Conservation (phyloP, 2,113 vertebrate species). For the Calidris pygmaea region DNA sequence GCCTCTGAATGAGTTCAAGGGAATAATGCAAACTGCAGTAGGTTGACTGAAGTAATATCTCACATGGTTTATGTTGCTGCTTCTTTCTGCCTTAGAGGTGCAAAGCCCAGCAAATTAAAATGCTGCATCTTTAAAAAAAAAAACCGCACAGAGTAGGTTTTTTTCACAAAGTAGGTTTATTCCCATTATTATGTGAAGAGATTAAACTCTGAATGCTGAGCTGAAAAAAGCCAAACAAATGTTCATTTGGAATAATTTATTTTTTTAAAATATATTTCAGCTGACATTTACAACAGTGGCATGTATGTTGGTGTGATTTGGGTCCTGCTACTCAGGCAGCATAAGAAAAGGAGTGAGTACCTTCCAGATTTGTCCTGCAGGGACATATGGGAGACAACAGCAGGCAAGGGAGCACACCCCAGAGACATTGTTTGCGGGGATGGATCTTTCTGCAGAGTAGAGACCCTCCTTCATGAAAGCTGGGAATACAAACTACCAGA, state of each 20-base stretch:
- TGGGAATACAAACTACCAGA: background rate
- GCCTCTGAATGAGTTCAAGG: background rate
- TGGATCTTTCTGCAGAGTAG: background rate
- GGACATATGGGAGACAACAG: background rate
- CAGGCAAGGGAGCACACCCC: background rate
- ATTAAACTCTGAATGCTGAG: background rate
- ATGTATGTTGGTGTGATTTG: background rate
- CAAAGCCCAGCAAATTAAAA: constrained; percentile 46
- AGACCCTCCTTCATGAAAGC: background rate
- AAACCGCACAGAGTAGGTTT: background rate
- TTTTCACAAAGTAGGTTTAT: background rate
- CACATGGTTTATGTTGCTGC: background rate
- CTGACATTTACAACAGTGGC: background rate
- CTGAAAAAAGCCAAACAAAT: background rate
- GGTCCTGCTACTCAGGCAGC: background rate
- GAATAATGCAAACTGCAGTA: background rate
- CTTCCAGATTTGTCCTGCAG: background rate
- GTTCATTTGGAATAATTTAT: background rate
- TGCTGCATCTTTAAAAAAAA: background rate
- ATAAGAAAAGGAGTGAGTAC: background rate
- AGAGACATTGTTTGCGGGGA: background rate
- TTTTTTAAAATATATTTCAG: background rate
- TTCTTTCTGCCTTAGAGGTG: background rate
- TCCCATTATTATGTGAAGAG: background rate
- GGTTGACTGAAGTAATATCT: background rate